Base-by-base conservation (phyloP, 2,113 vertebrate species). In the Ursus arctos region DNA sequence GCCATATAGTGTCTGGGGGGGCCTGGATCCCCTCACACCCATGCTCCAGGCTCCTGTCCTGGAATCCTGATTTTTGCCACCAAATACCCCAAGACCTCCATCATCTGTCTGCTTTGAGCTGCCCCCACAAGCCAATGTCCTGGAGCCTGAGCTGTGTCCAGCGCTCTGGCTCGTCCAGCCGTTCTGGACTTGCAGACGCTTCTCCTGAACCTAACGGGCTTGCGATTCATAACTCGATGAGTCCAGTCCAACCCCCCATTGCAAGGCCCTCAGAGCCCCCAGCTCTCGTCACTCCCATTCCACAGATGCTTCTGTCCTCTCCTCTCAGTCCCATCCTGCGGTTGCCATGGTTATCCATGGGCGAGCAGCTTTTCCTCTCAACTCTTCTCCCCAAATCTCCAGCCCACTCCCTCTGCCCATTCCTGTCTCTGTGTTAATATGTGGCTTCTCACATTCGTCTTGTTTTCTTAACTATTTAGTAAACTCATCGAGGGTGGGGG, bases 181-280 rank as follows among this genome's bases (percentile, higher is more conserved):
- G 4, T 33, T 16, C 4, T 63, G 49, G 11, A 31, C 36, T 59
- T 79, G 47, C 33, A 47, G 67, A 33, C 14, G 8, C 76, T 5
- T 22, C 12, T 49, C 36, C 28, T 31, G 57, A 76, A 74, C 57
- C 47, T 2, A 0, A 21, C 16, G 12, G 16, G 24, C 33, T 67
- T 2, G 1, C 0, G 36, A 55, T 4, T 57, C 40, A 19, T 22
- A 26, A 22, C 18, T 92, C 3, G n/a, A 4, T 15, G 9, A 0
- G 6, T 80, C 65, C 21, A 76, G 11, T 22, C 19, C 36, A 65
- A 2, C 11, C n/a, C 55, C 33, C n/a, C 53, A 16, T 0, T 31
- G 10, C 7, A 10, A 5, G 79, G 40, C 22, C 28, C 49, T 28
- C 28, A 14, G 22, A 18, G 2, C 1, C 22, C 28, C 57, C 40